These are phyloP conservation scores for Lithophane semibrunnea DNA, from an alignment of 2,888 invertebrate genomes.

Conservation along the genomic window DNA sequence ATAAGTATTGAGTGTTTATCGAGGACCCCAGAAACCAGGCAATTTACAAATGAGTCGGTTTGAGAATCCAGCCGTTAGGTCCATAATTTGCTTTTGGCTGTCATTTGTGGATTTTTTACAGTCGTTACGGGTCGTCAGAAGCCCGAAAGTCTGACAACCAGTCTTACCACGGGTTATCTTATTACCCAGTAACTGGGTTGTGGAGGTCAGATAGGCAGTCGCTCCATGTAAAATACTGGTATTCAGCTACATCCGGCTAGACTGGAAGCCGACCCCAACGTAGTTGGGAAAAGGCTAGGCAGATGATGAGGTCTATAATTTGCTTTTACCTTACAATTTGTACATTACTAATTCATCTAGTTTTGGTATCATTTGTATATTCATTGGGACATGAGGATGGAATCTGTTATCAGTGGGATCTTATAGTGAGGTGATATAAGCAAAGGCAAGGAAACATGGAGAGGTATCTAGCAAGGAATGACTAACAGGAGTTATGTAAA, in stretches of 20 bases:
- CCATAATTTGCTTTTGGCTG: slow-evolving; percentile 10
- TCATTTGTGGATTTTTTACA: too few species aligned
- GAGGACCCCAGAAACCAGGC: not conserved
- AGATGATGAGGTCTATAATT: too few species aligned
- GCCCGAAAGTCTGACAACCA: too few species aligned
- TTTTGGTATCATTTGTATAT: slow-evolving; percentile 54
- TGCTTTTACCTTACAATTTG: slow-evolving; percentile 23
- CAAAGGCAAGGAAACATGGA: slow-evolving; percentile 33
- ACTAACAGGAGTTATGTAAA: slow-evolving; percentile 36
- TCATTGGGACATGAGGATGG: not conserved
- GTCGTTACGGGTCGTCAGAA: too few species aligned
- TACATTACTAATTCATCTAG: slow-evolving; percentile 31
- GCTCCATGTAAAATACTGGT: too few species aligned
- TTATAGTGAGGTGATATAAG: slow-evolving; percentile 22
- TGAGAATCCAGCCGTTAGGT: not conserved
- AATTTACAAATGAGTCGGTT: not conserved
- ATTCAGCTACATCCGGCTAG: too few species aligned
- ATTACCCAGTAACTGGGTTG: too few species aligned
- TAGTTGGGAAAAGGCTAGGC: too few species aligned
- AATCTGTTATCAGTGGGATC: not conserved
- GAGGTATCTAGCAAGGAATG: slow-evolving; percentile 13
- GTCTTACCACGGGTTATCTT: too few species aligned
- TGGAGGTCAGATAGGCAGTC: too few species aligned
- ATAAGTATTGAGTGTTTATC: not conserved
- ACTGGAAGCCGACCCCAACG: too few species aligned